Evolutionary conservation across 2,888 invertebrate genomes (phyloP).

Genomic region (Epinotia nisella): DNA sequence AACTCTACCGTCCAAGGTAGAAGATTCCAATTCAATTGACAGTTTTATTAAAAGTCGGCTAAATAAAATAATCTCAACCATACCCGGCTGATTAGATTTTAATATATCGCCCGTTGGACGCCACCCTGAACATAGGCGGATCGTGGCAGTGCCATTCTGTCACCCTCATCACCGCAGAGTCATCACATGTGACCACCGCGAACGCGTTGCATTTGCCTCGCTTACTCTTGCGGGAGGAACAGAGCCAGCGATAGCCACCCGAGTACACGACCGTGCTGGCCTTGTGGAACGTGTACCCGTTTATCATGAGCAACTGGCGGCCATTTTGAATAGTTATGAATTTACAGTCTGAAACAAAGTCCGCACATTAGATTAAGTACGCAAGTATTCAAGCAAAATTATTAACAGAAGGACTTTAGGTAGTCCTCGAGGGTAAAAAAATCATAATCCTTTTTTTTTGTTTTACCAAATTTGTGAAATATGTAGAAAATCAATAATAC

Average conservation of each 20-base stretch:
- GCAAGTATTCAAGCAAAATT: neutral
- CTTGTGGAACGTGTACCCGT: constrained; percentile 39
- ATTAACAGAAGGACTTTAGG: neutral
- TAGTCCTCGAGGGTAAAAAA: neutral
- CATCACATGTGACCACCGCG: constrained; percentile 37
- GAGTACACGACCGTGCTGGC: constrained; percentile 22
- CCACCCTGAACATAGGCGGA: constrained; percentile 3
- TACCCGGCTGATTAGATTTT: neutral
- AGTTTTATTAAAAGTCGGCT: too few species aligned
- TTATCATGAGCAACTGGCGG: constrained; percentile 26
- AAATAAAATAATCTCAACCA: too few species aligned
- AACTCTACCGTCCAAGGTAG: too few species aligned
- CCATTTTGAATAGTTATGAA: constrained; percentile 34
- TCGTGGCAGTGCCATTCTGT: constrained; percentile 19
- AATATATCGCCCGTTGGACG: constrained; percentile 12
- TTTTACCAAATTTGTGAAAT: neutral
- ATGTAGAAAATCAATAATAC: neutral
- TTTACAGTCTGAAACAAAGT: constrained; percentile 25
- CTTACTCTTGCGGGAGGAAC: constrained; percentile 37
- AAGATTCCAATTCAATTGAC: too few species aligned
- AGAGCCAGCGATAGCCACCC: constrained; percentile 36
- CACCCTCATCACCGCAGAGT: constrained; percentile 17
- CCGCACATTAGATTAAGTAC: neutral
- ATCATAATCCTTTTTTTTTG: neutral
- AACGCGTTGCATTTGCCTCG: constrained; percentile 34